Conservation (phyloP, 2,113 vertebrate species). For the Tachysurus vachellii region DNA sequence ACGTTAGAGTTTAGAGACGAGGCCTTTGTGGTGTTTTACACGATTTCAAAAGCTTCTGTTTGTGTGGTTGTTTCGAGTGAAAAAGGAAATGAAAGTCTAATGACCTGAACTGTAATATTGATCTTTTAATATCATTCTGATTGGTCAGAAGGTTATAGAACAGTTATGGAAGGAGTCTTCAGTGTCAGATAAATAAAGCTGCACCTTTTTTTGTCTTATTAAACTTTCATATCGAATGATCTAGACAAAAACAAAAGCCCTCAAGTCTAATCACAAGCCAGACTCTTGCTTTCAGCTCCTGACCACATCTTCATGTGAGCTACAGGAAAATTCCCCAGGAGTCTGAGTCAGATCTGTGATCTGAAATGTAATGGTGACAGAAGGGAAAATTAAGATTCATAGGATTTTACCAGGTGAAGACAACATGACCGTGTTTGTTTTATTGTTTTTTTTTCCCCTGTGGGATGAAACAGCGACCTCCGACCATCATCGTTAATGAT, state of each 20-base stretch:
- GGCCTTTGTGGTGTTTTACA: neutral
- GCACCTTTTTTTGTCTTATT: neutral
- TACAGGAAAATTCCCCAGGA: neutral
- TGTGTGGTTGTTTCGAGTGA: neutral
- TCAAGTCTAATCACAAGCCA: neutral
- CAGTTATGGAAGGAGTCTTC: neutral
- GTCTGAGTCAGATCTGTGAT: no score
- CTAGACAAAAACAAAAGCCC: neutral
- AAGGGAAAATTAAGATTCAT: neutral
- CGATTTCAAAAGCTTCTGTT: conserved; percentile 2
- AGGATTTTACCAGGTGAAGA: neutral
- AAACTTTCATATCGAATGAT: neutral
- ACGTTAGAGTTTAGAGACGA: neutral
- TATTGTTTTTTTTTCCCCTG: no score
- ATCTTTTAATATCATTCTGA: neutral
- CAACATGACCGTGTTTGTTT: neutral
- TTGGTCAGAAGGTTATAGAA: neutral
- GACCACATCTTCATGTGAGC: conserved; percentile 2
- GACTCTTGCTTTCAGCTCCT: neutral
- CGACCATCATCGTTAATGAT: neutral
- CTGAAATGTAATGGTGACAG: neutral
- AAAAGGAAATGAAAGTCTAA: neutral
- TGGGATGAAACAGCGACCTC: neutral
- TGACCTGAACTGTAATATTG: neutral
- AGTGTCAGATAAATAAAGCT: neutral